phyloP scores from a whole-genome alignment of 2,888 invertebrate species.

The Hypsopygia costalis region DNA sequence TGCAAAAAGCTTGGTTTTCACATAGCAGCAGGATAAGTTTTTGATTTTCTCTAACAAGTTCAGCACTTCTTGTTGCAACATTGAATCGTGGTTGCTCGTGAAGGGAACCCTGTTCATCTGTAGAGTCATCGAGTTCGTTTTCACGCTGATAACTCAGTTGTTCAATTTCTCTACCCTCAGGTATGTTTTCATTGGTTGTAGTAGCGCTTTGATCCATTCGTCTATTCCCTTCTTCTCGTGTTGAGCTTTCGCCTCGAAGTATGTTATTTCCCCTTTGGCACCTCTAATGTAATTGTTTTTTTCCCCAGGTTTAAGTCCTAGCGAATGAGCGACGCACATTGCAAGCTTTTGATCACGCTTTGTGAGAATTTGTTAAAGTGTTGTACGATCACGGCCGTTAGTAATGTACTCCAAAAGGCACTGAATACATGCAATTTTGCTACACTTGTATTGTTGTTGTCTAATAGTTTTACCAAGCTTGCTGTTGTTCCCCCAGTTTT shows the following conservation, averaged over 20 bases:
- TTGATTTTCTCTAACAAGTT: too few relatives aligned
- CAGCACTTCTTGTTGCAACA: background rate
- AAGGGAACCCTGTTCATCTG: background rate
- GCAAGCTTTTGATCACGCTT: constrained; percentile 2
- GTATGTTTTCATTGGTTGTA: background rate
- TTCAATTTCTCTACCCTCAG: background rate
- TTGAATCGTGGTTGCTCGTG: background rate
- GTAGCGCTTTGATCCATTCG: background rate
- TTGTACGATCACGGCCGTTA: constrained; percentile 7
- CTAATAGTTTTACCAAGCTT: too few relatives aligned
- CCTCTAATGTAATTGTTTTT: constrained; percentile 1
- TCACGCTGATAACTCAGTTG: background rate
- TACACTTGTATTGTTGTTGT: background rate
- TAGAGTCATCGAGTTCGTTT: too few relatives aligned
- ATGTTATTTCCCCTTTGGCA: constrained; percentile 1
- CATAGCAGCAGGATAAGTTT: background rate
- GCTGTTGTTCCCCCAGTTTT: too few relatives aligned
- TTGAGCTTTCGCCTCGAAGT: too few relatives aligned
- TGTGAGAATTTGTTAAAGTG: constrained; percentile 10
- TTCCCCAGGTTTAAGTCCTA: too few relatives aligned
- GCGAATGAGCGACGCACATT: too few relatives aligned
- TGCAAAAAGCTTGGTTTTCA: too few relatives aligned
- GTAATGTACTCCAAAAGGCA: too few relatives aligned
- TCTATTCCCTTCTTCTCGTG: background rate
- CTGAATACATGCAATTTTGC: too few relatives aligned